Percentiles rank a stretch among this genome's conserved stretches.
Evolutionary conservation across 53 echinoderm and acorn worm genomes (phyloP).

Genomic region (Astropecten irregularis): DNA sequence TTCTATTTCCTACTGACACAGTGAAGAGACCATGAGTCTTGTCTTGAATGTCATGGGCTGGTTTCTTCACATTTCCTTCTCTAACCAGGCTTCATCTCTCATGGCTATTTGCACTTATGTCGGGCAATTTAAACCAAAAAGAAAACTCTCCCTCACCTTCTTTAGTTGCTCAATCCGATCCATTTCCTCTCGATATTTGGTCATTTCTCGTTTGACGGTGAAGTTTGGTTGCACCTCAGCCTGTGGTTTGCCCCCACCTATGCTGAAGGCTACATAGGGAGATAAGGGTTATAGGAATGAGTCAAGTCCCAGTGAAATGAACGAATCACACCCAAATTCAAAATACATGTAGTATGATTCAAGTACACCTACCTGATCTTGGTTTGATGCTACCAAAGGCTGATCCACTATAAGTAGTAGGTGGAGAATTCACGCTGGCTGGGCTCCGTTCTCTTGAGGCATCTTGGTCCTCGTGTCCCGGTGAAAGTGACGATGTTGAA

Average conservation of each 20-base stretch:
- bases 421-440: conserved; percentile 34
- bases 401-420: conserved; percentile 58
- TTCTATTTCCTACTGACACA: too few species aligned
- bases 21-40: too few species aligned
- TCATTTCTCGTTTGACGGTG: conserved; percentile 91
- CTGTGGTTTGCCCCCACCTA: conserved; percentile 68
- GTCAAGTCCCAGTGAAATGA: not conserved
- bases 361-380: conserved; percentile 74
- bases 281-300: not conserved
- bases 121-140: too few species aligned
- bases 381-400: conserved; percentile 88
- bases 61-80: too few species aligned
- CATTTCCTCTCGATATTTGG: conserved; percentile 87
- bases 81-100: too few species aligned
- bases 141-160: too few species aligned
- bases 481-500: conserved; percentile 45
- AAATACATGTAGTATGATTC: not conserved
- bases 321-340: not conserved
- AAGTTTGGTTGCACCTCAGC: conserved; percentile 75
- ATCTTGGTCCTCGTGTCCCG: conserved; percentile 9
- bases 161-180: conserved; percentile 92
- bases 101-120: too few species aligned
- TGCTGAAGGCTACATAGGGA: conserved; percentile 72
- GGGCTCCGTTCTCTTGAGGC: conserved; percentile 14
- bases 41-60: too few species aligned